A percentile compares a stretch with the other conserved stretches of the same genome.
Evolutionary conservation across 2,888 invertebrate species (phyloP).

Genomic region (Nezara viridula): DNA sequence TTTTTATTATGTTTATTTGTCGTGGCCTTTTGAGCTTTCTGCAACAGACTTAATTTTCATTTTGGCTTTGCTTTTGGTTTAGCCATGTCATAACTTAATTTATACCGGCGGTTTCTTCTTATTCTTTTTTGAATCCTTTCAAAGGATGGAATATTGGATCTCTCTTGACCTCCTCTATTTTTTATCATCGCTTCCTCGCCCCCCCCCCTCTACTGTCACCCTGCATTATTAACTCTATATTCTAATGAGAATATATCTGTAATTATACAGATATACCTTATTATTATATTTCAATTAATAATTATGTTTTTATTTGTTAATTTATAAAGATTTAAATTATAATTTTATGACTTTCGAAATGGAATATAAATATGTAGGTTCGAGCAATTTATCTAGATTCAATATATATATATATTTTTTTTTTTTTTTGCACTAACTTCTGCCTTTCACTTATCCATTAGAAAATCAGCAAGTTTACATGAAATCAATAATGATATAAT

Average conservation of each 20-base stretch:
- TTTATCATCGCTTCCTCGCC: background rate
- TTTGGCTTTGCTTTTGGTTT: background rate
- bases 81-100: constrained; percentile 1
- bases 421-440: too few species aligned
- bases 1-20: background rate
- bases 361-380: too few species aligned
- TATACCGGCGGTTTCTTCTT: background rate
- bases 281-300: background rate
- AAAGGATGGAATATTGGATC: constrained; percentile 40
- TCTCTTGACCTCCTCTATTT: background rate
- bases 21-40: background rate
- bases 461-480: too few species aligned
- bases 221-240: background rate
- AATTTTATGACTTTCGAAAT: too few species aligned
- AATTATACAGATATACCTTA: background rate
- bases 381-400: too few species aligned
- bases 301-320: background rate
- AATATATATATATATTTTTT: too few species aligned
- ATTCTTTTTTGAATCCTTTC: constrained; percentile 17
- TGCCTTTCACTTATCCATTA: too few species aligned
- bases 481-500: too few species aligned
- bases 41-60: constrained; percentile 28
- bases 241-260: background rate
- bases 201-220: background rate
- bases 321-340: background rate